phyloP scores from a whole-genome alignment of 2,797 vertebrate genomes.

The Epinephelus coioides region DNA sequence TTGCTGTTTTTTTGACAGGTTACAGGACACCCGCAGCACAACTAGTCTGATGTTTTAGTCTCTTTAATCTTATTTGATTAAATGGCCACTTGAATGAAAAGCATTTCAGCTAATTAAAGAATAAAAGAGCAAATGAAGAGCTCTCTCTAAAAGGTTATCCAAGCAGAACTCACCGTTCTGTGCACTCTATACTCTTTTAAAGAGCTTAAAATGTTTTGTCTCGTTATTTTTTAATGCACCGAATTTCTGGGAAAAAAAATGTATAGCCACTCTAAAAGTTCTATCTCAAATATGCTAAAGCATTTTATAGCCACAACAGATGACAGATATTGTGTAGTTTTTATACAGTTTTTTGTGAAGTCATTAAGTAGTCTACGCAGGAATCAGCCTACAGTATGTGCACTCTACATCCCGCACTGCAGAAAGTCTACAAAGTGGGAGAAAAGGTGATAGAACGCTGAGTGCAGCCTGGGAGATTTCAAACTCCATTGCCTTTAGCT shows the following conservation, averaged over 20 bases:
- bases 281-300: neutral
- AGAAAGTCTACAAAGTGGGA: conserved; percentile 54
- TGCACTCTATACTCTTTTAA: conserved; percentile 9
- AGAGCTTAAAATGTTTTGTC: conserved; percentile 26
- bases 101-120: conserved; percentile 62
- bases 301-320: neutral
- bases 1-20: conserved; percentile 24
- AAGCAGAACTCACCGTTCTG: conserved; percentile 51
- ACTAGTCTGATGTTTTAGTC: conserved; percentile 43
- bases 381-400: conserved; percentile 38
- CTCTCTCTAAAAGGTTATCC: conserved; percentile 64
- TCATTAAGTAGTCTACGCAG: conserved; percentile 11
- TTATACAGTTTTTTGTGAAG: conserved; percentile 1
- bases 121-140: conserved; percentile 68
- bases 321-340: neutral
- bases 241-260: neutral
- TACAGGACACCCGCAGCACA: conserved; percentile 30
- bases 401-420: conserved; percentile 18
- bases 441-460: conserved; percentile 55
- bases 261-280: neutral
- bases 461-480: conserved; percentile 69
- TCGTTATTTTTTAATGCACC: conserved; percentile 14
- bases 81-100: conserved; percentile 72
- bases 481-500: conserved; percentile 69
- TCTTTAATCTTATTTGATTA: conserved; percentile 60